Conservation (phyloP, 1,140 invertebrate species). For the Coelopa frigida region DNA sequence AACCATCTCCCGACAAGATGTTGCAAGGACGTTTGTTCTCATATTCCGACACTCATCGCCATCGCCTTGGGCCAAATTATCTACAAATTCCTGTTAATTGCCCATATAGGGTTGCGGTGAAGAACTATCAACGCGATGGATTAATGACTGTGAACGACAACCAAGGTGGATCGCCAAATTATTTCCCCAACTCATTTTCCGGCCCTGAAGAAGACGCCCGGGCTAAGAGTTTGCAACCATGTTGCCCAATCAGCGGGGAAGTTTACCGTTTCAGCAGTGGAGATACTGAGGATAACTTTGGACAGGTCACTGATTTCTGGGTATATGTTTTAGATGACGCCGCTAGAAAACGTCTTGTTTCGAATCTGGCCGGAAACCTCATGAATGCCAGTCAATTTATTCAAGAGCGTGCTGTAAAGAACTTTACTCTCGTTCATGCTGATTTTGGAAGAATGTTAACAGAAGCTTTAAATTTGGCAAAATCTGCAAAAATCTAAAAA, state of each 20-base stretch:
- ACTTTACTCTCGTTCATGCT: slow-evolving; percentile 61
- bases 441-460: slow-evolving; percentile 60
- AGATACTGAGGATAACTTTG: slow-evolving; percentile 82
- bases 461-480: slow-evolving; percentile 53
- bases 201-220: slow-evolving; percentile 62
- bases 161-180: slow-evolving; percentile 81
- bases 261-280: slow-evolving; percentile 69
- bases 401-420: slow-evolving; percentile 72
- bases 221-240: slow-evolving; percentile 50
- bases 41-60: slow-evolving; percentile 90
- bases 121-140: slow-evolving; percentile 88
- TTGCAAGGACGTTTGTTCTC: slow-evolving; percentile 89
- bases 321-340: slow-evolving; percentile 66
- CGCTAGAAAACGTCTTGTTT: slow-evolving; percentile 62
- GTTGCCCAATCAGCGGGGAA: slow-evolving; percentile 51
- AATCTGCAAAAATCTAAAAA: slow-evolving; percentile 52
- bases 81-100: slow-evolving; percentile 93
- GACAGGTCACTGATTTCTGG: slow-evolving; percentile 77
- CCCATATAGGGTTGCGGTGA: slow-evolving; percentile 60
- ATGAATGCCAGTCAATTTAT: slow-evolving; percentile 76
- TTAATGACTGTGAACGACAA: slow-evolving; percentile 56
- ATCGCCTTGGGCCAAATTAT: slow-evolving; percentile 89
- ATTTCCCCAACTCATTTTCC: slow-evolving; percentile 91
- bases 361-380: slow-evolving; percentile 75
- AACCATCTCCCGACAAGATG: slow-evolving; percentile 91